phyloP scores from a whole-genome alignment of 2,888 invertebrate species.

The Pachycephus smyrnensis region DNA sequence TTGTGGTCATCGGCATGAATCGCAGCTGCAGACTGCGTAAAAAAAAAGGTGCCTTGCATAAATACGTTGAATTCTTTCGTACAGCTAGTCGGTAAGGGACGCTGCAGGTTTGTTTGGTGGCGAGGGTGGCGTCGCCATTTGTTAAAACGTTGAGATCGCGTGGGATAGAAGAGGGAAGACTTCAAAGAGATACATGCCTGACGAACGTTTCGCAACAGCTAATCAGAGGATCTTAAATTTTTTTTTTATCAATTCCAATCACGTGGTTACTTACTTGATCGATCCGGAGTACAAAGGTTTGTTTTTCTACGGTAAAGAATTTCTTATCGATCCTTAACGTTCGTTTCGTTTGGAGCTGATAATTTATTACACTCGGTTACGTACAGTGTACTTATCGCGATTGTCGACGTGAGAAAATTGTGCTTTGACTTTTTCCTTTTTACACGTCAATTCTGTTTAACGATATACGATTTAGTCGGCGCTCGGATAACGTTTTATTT shows the following conservation, averaged over 20 bases:
- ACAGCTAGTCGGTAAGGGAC: neutral
- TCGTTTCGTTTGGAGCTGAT: neutral
- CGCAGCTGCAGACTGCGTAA: slow-evolving; percentile 11
- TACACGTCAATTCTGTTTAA: slow-evolving; percentile 32
- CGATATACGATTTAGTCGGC: slow-evolving; percentile 19
- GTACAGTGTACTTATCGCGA: neutral
- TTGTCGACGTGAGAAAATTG: neutral
- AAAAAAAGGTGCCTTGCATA: neutral
- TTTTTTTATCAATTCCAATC: neutral
- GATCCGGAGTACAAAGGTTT: neutral
- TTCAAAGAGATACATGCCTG: neutral
- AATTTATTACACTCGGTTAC: neutral
- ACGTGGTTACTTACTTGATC: neutral
- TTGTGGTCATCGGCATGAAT: neutral
- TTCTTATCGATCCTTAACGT: neutral
- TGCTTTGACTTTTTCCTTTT: neutral
- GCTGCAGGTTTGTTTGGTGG: neutral
- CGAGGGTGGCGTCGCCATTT: neutral
- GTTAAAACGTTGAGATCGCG: slow-evolving; percentile 6
- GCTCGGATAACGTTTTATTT: slow-evolving; percentile 10
- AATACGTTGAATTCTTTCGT: slow-evolving; percentile 19
- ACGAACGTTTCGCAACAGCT: no score
- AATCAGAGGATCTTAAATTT: neutral
- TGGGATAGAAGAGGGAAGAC: slow-evolving; percentile 11
- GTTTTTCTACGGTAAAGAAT: neutral